phyloP scores from a whole-genome alignment of 2,113 vertebrate species.

The Gavia stellata region DNA sequence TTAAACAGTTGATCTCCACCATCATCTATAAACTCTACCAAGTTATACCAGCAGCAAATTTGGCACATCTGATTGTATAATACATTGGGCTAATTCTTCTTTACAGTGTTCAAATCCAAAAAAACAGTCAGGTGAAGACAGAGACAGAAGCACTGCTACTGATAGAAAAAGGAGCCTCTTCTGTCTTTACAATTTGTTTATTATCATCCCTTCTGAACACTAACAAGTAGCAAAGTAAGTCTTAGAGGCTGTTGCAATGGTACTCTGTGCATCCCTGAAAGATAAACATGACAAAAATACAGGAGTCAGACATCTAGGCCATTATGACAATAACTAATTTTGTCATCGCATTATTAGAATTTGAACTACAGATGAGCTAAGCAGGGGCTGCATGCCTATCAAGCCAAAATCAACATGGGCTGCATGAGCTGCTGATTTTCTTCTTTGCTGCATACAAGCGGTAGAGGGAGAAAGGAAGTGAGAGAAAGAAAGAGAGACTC shows the following conservation, averaged over 20 bases:
- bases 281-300: not conserved
- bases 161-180: not conserved
- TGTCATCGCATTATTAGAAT: not conserved
- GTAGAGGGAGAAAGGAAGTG: not conserved
- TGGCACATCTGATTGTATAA: not conserved
- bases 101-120: not conserved
- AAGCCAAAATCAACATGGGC: conserved; percentile 11
- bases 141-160: not conserved
- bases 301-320: not conserved
- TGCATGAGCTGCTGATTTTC: conserved; percentile 6
- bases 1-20: not conserved
- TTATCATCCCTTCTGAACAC: not conserved
- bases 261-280: not conserved
- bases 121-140: not conserved
- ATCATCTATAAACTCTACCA: not conserved
- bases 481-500: not conserved
- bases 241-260: not conserved
- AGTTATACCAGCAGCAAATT: not conserved
- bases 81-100: not conserved
- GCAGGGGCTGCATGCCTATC: not conserved
- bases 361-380: not conserved
- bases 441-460: not conserved
- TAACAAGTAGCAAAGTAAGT: not conserved
- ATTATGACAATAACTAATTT: not conserved
- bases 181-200: not conserved